A percentile compares a stretch with the other conserved stretches of the same genome.
phyloP scores from a whole-genome alignment of 2,797 vertebrate species.

The Linurgus olivaceus region DNA sequence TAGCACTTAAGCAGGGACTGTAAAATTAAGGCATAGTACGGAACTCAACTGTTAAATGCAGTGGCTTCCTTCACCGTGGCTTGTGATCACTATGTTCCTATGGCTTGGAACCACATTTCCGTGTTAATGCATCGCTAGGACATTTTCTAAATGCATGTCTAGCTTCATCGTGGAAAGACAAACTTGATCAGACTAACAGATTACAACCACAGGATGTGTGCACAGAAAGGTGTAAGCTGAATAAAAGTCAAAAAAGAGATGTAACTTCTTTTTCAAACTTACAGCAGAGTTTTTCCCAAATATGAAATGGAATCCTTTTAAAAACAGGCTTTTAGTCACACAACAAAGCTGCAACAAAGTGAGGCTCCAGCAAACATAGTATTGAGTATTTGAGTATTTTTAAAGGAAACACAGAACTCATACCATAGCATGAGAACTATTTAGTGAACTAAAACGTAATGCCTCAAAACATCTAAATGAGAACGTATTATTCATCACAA shows the following conservation, averaged over 20 bases:
- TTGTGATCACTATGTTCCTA: slow-evolving; percentile 67
- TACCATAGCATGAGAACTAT: neutral
- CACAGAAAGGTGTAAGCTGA: neutral
- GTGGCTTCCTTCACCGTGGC: slow-evolving; percentile 35
- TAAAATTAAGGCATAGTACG: neutral
- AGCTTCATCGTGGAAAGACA: neutral
- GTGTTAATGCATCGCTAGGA: neutral
- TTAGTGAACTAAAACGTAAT: neutral
- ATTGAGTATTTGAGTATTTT: neutral
- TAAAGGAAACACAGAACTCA: neutral
- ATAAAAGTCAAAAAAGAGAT: neutral
- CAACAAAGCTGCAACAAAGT: neutral
- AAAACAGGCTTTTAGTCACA: neutral
- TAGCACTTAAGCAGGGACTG: neutral
- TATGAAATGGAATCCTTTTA: neutral
- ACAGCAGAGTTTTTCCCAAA: neutral
- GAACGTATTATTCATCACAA: neutral
- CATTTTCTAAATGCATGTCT: neutral
- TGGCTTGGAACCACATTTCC: slow-evolving; percentile 64
- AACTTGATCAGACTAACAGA: neutral
- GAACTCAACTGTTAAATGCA: neutral
- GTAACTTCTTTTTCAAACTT: neutral
- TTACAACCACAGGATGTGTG: neutral
- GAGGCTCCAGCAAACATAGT: neutral
- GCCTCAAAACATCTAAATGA: neutral